A percentile compares a stretch with the other conserved stretches of the same genome.
phyloP scores from a whole-genome alignment of 2,888 invertebrate species.

The Campopleginae sp. region DNA sequence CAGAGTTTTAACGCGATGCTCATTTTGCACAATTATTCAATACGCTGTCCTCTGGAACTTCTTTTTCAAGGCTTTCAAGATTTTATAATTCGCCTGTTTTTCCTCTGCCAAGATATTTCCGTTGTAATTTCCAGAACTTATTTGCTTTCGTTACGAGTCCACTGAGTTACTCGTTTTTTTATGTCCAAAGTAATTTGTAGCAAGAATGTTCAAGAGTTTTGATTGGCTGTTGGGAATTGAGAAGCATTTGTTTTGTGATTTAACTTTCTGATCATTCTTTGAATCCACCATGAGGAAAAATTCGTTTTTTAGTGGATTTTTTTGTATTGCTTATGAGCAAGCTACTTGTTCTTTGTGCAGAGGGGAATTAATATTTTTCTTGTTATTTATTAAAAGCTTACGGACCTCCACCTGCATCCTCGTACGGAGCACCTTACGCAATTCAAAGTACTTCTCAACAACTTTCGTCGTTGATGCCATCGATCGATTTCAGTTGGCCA shows the following conservation, averaged over 20 bases:
- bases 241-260: background rate
- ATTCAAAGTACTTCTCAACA: constrained; percentile 84
- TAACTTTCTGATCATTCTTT: background rate
- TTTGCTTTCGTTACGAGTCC: background rate
- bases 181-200: background rate
- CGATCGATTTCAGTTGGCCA: constrained; percentile 86
- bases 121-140: background rate
- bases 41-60: constrained; percentile 13
- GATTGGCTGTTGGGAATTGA: background rate
- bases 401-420: constrained; percentile 83
- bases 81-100: constrained; percentile 6
- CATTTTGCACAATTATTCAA: constrained; percentile 49
- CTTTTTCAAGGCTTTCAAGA: constrained; percentile 46
- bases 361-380: background rate
- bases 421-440: constrained; percentile 86
- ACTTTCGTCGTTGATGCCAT: constrained; percentile 72
- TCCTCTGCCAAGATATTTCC: constrained; percentile 9
- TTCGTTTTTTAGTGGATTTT: background rate
- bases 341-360: background rate
- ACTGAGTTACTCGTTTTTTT: background rate
- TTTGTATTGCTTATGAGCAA: background rate
- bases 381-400: constrained; percentile 78
- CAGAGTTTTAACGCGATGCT: constrained; percentile 29
- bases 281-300: too few relatives aligned
- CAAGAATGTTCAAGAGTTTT: background rate